Percentiles rank a stretch among this genome's conserved stretches.
These are phyloP conservation scores for Sitta carolinensis DNA, from an alignment of 2,797 vertebrate species.

Conservation along the genomic window DNA sequence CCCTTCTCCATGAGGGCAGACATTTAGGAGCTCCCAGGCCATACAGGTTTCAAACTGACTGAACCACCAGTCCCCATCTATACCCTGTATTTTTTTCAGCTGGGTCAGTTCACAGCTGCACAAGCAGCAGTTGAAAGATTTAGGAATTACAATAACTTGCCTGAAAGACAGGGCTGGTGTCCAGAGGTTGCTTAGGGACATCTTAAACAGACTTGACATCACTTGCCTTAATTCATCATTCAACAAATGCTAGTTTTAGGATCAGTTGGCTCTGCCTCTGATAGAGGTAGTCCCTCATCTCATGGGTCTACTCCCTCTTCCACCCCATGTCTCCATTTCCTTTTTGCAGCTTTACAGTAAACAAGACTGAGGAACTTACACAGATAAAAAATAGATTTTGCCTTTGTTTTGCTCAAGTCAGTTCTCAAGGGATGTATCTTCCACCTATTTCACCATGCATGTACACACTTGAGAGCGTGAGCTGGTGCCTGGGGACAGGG, in stretches of 20 bases:
- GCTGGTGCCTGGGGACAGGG: background rate
- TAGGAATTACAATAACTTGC: background rate
- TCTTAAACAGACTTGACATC: background rate
- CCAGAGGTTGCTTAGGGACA: background rate
- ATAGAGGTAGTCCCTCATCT: background rate
- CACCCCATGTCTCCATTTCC: background rate
- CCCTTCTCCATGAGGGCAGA: background rate
- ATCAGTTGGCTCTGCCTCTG: background rate
- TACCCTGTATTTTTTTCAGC: background rate
- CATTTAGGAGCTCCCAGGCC: background rate
- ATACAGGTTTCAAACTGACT: background rate
- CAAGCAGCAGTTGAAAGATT: background rate
- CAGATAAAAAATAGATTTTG: background rate
- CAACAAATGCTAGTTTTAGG: background rate
- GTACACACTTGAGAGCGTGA: rapidly evolving
- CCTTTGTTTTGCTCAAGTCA: background rate
- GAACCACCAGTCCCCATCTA: background rate
- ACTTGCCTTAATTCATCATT: background rate
- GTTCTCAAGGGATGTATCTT: background rate
- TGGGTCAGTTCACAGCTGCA: background rate
- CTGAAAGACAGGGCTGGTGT: background rate
- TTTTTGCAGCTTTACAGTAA: background rate
- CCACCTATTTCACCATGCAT: background rate
- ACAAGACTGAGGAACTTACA: background rate
- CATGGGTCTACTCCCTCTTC: background rate